Evolutionary conservation across 2,113 vertebrate genomes (phyloP).

Genomic region (Cavia porcellus): DNA sequence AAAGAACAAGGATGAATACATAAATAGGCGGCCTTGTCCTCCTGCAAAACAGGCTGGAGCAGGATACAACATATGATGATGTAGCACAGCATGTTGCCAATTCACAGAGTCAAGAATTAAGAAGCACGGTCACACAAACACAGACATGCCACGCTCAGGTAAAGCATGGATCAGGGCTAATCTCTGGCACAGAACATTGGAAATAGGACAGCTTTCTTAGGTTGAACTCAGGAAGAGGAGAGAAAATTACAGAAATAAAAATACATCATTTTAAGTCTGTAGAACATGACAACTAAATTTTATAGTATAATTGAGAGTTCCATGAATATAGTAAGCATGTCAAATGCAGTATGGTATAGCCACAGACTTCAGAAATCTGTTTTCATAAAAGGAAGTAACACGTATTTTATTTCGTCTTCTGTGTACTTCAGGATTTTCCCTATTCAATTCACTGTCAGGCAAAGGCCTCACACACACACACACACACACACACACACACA

Average conservation of each 20-base stretch:
- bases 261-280: neutral
- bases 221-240: neutral
- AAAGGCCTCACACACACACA: neutral
- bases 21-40: neutral
- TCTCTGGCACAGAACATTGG: neutral
- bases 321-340: neutral
- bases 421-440: neutral
- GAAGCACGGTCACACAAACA: neutral
- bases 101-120: neutral
- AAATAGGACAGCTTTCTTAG: neutral
- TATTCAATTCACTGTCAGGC: neutral
- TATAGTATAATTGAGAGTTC: neutral
- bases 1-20: neutral
- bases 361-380: neutral
- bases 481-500: neutral
- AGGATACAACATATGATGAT: neutral
- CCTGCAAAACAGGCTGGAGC: neutral
- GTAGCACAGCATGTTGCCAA: neutral
- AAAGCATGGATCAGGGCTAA: neutral
- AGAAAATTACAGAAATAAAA: neutral
- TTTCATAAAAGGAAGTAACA: neutral
- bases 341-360: neutral
- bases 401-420: neutral
- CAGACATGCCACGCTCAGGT: neutral
- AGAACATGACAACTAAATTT: neutral